These are phyloP conservation scores for Diplazon laetatorius DNA, from an alignment of 2,888 invertebrate genomes.

Conservation along the genomic window DNA sequence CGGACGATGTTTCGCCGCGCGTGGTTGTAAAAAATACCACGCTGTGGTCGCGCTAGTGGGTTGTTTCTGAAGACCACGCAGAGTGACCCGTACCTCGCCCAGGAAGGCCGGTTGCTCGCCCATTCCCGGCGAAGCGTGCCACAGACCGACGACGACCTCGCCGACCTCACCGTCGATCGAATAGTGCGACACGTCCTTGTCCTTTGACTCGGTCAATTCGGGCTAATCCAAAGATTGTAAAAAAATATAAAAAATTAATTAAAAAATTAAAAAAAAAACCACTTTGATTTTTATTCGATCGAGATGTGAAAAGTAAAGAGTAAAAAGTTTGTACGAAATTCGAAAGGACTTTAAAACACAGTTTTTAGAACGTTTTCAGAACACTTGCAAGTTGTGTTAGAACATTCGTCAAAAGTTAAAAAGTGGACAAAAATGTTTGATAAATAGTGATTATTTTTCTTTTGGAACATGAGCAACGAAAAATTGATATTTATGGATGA, in stretches of 20 bases:
- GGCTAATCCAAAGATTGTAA: conserved; percentile 72
- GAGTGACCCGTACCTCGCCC: conserved; percentile 92
- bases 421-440: too few relatives aligned
- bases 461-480: too few relatives aligned
- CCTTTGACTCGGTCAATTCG: conserved; percentile 78
- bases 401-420: too few relatives aligned
- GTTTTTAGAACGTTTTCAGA: too few relatives aligned
- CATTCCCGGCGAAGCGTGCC: conserved; percentile 92
- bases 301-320: too few relatives aligned
- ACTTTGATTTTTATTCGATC: too few relatives aligned
- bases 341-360: too few relatives aligned
- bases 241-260: conserved; percentile 36
- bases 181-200: conserved; percentile 80
- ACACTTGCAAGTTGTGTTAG: too few relatives aligned
- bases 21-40: conserved; percentile 92
- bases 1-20: conserved; percentile 86
- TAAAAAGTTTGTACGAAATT: too few relatives aligned
- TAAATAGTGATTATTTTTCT: conserved; percentile 11
- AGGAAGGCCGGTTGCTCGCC: conserved; percentile 92
- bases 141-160: conserved; percentile 92
- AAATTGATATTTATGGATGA: background rate
- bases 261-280: too few relatives aligned
- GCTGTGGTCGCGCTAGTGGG: conserved; percentile 87
- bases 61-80: conserved; percentile 87
- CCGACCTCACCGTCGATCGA: conserved; percentile 87